phyloP scores from a whole-genome alignment of 2,797 vertebrate species.

The Sylvia borin region DNA sequence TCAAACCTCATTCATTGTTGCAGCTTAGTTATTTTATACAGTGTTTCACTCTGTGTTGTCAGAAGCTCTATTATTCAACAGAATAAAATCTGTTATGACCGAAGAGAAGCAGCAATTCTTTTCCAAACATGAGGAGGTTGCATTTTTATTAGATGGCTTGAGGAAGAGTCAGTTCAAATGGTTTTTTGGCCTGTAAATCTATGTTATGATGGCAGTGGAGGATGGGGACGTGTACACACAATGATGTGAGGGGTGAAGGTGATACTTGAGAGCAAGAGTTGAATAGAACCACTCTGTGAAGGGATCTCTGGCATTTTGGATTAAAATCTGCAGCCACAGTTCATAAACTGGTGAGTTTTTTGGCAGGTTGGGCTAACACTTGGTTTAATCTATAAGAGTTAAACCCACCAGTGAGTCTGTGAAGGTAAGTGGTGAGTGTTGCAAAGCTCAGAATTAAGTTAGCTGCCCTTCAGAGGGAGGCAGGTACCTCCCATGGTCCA shows the following conservation, averaged over 20 bases:
- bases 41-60: conserved; percentile 36
- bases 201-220: background rate
- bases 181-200: background rate
- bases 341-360: background rate
- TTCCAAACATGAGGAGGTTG: background rate
- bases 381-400: background rate
- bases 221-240: background rate
- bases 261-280: background rate
- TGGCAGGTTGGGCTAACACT: background rate
- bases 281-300: background rate
- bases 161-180: background rate
- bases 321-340: background rate
- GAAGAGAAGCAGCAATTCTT: background rate
- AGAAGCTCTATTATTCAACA: conserved; percentile 48
- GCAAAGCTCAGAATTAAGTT: background rate
- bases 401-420: background rate
- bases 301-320: background rate
- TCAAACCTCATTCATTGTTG: conserved; percentile 50
- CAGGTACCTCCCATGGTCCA: background rate
- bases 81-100: conserved; percentile 23
- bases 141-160: conserved; percentile 18
- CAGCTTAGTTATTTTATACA: conserved; percentile 48
- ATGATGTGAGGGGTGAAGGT: background rate
- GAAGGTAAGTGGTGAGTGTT: background rate
- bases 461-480: background rate